Percentiles rank a stretch among this genome's conserved stretches.
Evolutionary conservation across 2,797 vertebrate species (phyloP).

Genomic region (Anas bernieri): DNA sequence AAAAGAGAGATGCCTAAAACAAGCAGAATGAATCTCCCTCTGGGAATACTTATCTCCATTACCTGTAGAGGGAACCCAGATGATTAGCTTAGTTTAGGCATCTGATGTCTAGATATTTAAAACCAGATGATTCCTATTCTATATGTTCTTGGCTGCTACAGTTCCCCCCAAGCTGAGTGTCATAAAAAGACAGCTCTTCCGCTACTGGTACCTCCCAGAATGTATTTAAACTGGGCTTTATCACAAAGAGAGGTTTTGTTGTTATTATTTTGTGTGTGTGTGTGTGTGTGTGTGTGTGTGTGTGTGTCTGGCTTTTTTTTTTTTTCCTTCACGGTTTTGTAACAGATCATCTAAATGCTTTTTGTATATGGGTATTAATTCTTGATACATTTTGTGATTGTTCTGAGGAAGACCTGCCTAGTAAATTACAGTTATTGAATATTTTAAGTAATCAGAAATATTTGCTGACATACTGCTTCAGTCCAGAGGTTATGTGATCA

Average conservation of each 20-base stretch:
- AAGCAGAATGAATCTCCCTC: constrained; percentile 41
- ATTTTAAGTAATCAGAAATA: constrained; percentile 58
- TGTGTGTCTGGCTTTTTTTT: background rate
- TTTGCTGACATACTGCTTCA: constrained; percentile 56
- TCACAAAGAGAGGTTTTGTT: background rate
- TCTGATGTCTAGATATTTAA: constrained; percentile 6
- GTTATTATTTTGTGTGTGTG: background rate
- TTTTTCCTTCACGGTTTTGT: background rate
- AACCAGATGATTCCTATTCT: background rate
- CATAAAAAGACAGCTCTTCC: background rate
- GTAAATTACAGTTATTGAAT: constrained; percentile 48
- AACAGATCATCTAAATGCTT: constrained; percentile 30
- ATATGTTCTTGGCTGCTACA: background rate
- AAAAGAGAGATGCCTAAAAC: constrained; percentile 9
- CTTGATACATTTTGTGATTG: constrained; percentile 22
- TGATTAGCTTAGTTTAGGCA: constrained; percentile 37
- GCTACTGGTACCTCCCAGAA: background rate
- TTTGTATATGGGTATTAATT: constrained; percentile 49
- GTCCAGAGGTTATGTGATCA: constrained; percentile 60
- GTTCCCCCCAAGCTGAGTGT: background rate
- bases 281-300: background rate
- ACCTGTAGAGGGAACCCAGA: constrained; percentile 26
- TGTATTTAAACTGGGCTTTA: constrained; percentile 25
- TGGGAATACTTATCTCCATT: background rate
- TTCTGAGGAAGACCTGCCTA: constrained; percentile 49